Evolutionary conservation across 1,140 invertebrate species (phyloP).

Genomic region (Drosophila lini): DNA sequence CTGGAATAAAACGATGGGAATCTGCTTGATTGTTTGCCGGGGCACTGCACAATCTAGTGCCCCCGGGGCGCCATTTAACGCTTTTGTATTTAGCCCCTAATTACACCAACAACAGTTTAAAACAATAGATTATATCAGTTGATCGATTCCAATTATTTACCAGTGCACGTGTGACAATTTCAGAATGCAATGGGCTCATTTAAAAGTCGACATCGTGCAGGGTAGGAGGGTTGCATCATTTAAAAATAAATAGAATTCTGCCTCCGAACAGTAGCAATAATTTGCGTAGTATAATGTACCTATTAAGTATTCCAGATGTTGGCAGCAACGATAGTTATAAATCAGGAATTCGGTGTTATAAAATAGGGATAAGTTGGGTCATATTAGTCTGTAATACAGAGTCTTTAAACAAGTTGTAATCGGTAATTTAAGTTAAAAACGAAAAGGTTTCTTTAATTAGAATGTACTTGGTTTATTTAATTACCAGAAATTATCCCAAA

Average conservation of each 20-base stretch:
- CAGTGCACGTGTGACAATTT: slow-evolving; percentile 51
- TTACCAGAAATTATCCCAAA: neutral
- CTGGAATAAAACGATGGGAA: slow-evolving; percentile 19
- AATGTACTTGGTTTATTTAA: too few species aligned
- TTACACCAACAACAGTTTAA: slow-evolving; percentile 15
- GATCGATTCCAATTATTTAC: slow-evolving; percentile 33
- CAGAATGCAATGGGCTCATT: slow-evolving; percentile 51
- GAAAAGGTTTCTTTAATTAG: neutral
- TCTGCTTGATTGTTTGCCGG: slow-evolving; percentile 15
- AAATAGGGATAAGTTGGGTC: neutral
- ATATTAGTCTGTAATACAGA: neutral
- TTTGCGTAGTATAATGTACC: slow-evolving; percentile 6
- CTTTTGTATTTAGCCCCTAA: slow-evolving; percentile 36
- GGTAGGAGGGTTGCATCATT: slow-evolving; percentile 29
- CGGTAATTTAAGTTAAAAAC: neutral
- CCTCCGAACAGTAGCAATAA: slow-evolving; percentile 1
- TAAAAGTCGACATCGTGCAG: slow-evolving; percentile 6
- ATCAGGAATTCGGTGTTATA: slow-evolving; percentile 10
- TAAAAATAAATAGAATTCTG: slow-evolving; percentile 13
- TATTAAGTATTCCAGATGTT: slow-evolving; percentile 33
- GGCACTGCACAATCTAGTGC: slow-evolving; percentile 28
- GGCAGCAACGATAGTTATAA: slow-evolving; percentile 17
- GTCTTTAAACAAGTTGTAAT: neutral
- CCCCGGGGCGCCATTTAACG: slow-evolving; percentile 44
- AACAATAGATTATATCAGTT: slow-evolving; percentile 37